Evolutionary conservation across 2,888 invertebrate species (phyloP).

Genomic region (Andrena marginata): DNA sequence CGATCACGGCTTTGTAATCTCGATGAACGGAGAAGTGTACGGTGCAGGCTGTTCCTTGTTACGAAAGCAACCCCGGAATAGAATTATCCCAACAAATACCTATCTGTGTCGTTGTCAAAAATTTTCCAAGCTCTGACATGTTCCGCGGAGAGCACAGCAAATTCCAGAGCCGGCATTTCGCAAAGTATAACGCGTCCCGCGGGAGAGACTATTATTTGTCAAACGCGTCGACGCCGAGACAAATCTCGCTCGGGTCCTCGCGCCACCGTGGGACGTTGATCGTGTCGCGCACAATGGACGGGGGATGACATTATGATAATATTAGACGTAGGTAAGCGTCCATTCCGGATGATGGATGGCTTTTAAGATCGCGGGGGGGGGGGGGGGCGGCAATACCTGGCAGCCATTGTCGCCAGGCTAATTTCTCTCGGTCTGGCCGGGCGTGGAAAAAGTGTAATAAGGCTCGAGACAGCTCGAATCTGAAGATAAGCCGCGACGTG

Average conservation of each 20-base stretch:
- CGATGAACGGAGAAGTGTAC: too few species aligned
- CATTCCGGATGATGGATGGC: constrained; percentile 74
- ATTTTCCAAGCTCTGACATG: background rate
- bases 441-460: constrained; percentile 63
- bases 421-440: constrained; percentile 59
- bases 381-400: constrained; percentile 67
- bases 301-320: constrained; percentile 77
- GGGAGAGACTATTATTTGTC: constrained; percentile 68
- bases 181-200: constrained; percentile 31
- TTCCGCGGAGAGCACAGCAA: background rate
- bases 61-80: too few species aligned
- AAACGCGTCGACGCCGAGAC: constrained; percentile 62
- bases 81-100: too few species aligned
- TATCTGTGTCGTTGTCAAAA: too few species aligned
- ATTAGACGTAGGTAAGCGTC: constrained; percentile 71
- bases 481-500: constrained; percentile 62
- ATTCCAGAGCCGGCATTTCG: background rate
- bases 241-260: constrained; percentile 61
- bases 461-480: constrained; percentile 49
- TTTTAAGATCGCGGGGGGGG: constrained; percentile 61
- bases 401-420: constrained; percentile 72
- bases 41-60: too few species aligned
- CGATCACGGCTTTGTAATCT: too few species aligned
- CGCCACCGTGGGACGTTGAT: constrained; percentile 61
- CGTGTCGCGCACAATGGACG: constrained; percentile 68